A percentile compares a stretch with the other conserved stretches of the same genome.
Conservation (phyloP, 2,888 invertebrate species). For the Dryadula phaetusa region DNA sequence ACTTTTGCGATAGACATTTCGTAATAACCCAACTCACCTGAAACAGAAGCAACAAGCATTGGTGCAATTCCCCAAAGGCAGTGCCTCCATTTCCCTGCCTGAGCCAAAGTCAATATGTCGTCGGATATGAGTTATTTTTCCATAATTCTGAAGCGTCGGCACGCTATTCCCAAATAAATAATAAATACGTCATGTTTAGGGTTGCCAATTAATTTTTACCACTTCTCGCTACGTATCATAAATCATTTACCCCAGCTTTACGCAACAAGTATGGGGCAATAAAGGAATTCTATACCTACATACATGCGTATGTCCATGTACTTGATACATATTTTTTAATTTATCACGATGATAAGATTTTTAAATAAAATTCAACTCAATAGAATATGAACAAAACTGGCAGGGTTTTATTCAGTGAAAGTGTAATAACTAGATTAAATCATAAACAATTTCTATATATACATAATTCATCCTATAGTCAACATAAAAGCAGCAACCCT, state of each 20-base stretch:
- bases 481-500: slow-evolving; percentile 1
- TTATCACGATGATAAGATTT: background rate
- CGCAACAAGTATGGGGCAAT: slow-evolving; percentile 16
- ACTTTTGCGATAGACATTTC: slow-evolving; percentile 41
- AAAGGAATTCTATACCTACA: background rate
- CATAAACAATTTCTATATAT: background rate
- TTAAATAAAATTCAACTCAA: background rate
- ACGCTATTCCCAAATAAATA: slow-evolving; percentile 81
- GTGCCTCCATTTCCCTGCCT: slow-evolving; percentile 66
- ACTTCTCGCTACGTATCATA: slow-evolving; percentile 13
- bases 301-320: background rate
- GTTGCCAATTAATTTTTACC: slow-evolving; percentile 31
- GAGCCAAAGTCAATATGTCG: slow-evolving; percentile 77
- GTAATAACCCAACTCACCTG: slow-evolving; percentile 44
- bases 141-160: slow-evolving; percentile 66
- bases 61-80: slow-evolving; percentile 75
- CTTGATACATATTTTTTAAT: background rate
- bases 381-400: too few relatives aligned
- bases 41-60: slow-evolving; percentile 56
- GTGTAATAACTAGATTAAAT: too few relatives aligned
- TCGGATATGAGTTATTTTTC: slow-evolving; percentile 80
- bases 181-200: slow-evolving; percentile 72
- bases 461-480: background rate
- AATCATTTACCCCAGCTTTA: slow-evolving; percentile 35
- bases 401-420: too few relatives aligned